A percentile compares a stretch with the other conserved stretches of the same genome.
phyloP scores from a whole-genome alignment of 2,888 invertebrate species.

The Cactoblastis cactorum region DNA sequence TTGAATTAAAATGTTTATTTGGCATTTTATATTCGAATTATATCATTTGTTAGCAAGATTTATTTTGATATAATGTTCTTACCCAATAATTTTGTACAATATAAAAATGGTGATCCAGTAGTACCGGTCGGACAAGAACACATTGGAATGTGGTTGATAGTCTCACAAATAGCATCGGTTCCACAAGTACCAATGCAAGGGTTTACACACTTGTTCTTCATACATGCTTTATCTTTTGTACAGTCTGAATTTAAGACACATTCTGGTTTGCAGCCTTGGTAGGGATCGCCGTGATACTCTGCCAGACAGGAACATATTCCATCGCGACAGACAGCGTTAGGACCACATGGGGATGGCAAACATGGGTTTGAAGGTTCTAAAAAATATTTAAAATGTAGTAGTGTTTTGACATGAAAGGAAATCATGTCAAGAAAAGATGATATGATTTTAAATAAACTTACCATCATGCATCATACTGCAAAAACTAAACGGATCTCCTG shows the following conservation, averaged over 20 bases:
- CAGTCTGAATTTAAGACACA: conserved; percentile 89
- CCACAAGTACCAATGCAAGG: conserved; percentile 87
- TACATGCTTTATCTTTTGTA: conserved; percentile 83
- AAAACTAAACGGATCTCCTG: conserved; percentile 85
- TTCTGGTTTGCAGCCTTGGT: conserved; percentile 86
- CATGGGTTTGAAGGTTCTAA: conserved; percentile 77
- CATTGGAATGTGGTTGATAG: conserved; percentile 83
- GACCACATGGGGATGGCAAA: conserved; percentile 84
- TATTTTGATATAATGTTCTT: conserved; percentile 19
- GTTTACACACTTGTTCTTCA: conserved; percentile 85
- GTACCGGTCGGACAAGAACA: conserved; percentile 83
- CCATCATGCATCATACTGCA: conserved; percentile 47
- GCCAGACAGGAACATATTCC: conserved; percentile 85
- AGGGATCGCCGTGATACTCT: conserved; percentile 87
- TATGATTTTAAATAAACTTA: too few relatives aligned
- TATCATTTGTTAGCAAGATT: conserved; percentile 7
- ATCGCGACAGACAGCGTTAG: conserved; percentile 81
- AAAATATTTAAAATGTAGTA: too few relatives aligned
- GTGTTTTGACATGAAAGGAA: too few relatives aligned
- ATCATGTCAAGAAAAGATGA: too few relatives aligned
- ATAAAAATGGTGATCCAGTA: conserved; percentile 82
- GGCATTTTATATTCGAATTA: not conserved
- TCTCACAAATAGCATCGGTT: conserved; percentile 75
- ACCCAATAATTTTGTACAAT: conserved; percentile 72
- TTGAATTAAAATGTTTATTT: not conserved